Evolutionary conservation across 2,797 vertebrate genomes (phyloP).

Genomic region (Percopsis omiscomaycus): DNA sequence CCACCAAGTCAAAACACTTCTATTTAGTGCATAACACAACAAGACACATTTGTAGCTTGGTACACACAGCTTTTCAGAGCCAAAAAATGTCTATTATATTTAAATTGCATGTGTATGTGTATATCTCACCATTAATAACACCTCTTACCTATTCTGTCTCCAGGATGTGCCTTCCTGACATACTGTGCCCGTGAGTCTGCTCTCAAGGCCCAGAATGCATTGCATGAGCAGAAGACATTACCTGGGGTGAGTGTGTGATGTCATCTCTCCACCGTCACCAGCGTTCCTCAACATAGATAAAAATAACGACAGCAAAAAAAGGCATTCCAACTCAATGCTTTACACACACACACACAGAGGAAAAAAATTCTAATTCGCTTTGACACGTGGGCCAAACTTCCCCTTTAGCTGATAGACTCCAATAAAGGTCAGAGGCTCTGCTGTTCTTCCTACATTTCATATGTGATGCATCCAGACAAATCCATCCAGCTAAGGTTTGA

Average conservation of each 20-base stretch:
- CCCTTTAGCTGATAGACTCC: slow-evolving; percentile 64
- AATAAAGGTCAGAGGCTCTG: slow-evolving; percentile 70
- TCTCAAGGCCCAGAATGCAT: slow-evolving; percentile 91
- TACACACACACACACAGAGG: slow-evolving; percentile 17
- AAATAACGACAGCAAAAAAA: slow-evolving; percentile 19
- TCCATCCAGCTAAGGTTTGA: slow-evolving; percentile 67
- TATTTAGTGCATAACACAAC: slow-evolving; percentile 16
- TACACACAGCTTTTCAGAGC: too few species aligned
- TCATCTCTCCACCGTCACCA: slow-evolving; percentile 29
- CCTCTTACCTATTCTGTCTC: slow-evolving; percentile 25
- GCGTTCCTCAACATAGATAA: slow-evolving; percentile 8
- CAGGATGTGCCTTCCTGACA: slow-evolving; percentile 91
- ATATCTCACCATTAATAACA: background rate
- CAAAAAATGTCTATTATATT: too few species aligned
- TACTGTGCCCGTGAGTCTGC: slow-evolving; percentile 91
- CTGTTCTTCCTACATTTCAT: slow-evolving; percentile 63
- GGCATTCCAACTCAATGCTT: slow-evolving; percentile 26
- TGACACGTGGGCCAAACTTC: slow-evolving; percentile 60
- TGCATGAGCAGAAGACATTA: slow-evolving; percentile 93
- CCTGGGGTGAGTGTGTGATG: slow-evolving; percentile 85
- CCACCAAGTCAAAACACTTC: slow-evolving; percentile 20
- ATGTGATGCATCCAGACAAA: slow-evolving; percentile 74
- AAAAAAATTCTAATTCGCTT: slow-evolving; percentile 56
- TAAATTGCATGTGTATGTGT: background rate
- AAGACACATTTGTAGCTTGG: too few species aligned